Percentiles rank a stretch among this genome's conserved stretches.
phyloP scores from a whole-genome alignment of 2,113 vertebrate genomes.

The Talpa occidentalis region DNA sequence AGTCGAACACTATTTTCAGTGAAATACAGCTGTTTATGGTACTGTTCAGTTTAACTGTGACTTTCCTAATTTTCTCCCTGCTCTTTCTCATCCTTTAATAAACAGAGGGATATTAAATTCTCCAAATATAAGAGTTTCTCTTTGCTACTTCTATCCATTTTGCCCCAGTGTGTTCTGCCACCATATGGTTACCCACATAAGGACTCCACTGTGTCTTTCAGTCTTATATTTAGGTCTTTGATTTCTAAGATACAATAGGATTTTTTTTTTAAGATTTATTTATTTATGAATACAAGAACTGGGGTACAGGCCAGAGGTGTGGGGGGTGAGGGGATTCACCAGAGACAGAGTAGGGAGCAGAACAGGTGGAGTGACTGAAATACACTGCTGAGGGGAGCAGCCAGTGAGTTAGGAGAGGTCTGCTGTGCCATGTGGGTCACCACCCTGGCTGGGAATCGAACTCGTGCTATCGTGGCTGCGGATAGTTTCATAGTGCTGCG shows the following conservation, averaged over 20 bases:
- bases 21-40: not conserved
- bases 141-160: not conserved
- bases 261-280: too few species aligned
- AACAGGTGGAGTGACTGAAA: too few species aligned
- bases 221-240: not conserved
- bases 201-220: not conserved
- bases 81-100: not conserved
- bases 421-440: too few species aligned
- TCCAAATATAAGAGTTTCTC: not conserved
- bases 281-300: too few species aligned
- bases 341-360: too few species aligned
- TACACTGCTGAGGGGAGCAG: too few species aligned
- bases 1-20: not conserved
- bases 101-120: not conserved
- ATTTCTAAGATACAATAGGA: not conserved
- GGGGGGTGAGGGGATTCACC: too few species aligned
- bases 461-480: too few species aligned
- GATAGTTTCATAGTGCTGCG: too few species aligned
- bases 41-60: not conserved
- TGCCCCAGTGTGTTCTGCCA: not conserved
- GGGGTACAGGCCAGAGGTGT: too few species aligned
- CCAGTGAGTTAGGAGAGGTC: too few species aligned
- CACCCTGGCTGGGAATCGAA: too few species aligned
- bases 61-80: not conserved
- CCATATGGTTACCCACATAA: not conserved